Base-by-base conservation (phyloP, 1,140 invertebrate species). In the Lepidurus arcticus region DNA sequence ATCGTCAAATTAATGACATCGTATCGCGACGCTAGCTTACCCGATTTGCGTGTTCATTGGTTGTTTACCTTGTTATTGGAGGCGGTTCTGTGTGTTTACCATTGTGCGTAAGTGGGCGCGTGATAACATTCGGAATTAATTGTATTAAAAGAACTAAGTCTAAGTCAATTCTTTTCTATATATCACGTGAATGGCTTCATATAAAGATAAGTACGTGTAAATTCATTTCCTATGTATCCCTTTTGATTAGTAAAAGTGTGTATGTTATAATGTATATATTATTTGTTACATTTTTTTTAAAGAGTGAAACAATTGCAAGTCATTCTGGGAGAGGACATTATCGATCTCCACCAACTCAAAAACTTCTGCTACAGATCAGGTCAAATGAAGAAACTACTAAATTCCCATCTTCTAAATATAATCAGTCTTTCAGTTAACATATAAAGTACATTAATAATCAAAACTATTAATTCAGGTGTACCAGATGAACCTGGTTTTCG, bases 401-500 rank as follows among this genome's bases (percentile, higher is more conserved):
- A 34, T 4, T 3, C 34, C 3, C 34, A 0, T 34, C 34, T 34
- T 34, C 4, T 34, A 34, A 34, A 34, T 34, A 34, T 34, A 34
- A 34, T 34, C 34, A 34, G 34, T 34, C 34, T 34, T 34, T 34
- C 3, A 34, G 34, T 34, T 34, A 34, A 34, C 4, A 34, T 34
- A 4, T 34, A 4, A 24, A 24, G 2, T 34, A 26, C 1, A 26
- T 2, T 26, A 26, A 9, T 11, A 65, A 65, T n/a, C 16, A 65
- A 65, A n/a, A 7, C 21, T 16, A 11, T n/a, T n/a, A 9, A 16
- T 84, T 78, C 81, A 94, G 93, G 93, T 75, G 91, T 94, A 78
- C 93, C 93, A 24, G 93, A 96, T 83, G 91, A 93, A 81, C 89
- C 90, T 80, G 92, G 92, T 0, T 86, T 91, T 74, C 86, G 93